A percentile compares a stretch with the other conserved stretches of the same genome.
Conservation (phyloP, 2,797 vertebrate genomes). For the Telmatherina bonti region DNA sequence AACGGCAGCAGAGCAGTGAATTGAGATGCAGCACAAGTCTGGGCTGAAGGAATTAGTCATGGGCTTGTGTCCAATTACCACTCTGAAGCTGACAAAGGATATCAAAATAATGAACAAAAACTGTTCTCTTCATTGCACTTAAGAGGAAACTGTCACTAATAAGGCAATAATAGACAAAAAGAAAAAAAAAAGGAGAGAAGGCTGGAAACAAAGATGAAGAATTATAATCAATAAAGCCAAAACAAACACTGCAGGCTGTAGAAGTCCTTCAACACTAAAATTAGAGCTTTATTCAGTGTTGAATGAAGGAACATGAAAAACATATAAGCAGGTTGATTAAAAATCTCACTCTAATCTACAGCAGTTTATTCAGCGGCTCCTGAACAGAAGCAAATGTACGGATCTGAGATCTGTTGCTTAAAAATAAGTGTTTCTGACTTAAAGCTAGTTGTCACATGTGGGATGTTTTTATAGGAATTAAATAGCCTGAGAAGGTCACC, state of each 20-base stretch:
- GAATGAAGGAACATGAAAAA: constrained; percentile 4
- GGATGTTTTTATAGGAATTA: constrained; percentile 40
- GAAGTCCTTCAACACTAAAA: no score
- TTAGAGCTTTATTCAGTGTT: background rate
- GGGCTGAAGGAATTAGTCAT: constrained; percentile 60
- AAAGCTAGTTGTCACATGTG: constrained; percentile 20
- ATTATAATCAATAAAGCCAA: constrained; percentile 17
- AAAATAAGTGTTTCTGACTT: constrained; percentile 9
- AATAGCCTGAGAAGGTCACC: constrained; percentile 35
- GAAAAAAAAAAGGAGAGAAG: background rate
- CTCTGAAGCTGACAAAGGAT: constrained; percentile 48
- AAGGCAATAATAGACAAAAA: constrained; percentile 11
- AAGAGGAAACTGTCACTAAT: constrained; percentile 24
- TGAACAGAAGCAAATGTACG: background rate
- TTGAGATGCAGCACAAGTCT: constrained; percentile 59
- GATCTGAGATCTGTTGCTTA: background rate
- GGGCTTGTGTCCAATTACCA: constrained; percentile 67
- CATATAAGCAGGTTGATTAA: background rate
- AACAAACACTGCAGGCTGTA: background rate
- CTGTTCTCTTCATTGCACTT: constrained; percentile 28
- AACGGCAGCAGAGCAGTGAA: constrained; percentile 54
- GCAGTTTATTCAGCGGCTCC: background rate
- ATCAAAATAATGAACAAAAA: constrained; percentile 60
- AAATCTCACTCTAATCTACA: background rate
- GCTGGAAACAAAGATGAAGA: constrained; percentile 4